phyloP scores from a whole-genome alignment of 2,888 invertebrate species.

The Diaprepes abbreviatus region DNA sequence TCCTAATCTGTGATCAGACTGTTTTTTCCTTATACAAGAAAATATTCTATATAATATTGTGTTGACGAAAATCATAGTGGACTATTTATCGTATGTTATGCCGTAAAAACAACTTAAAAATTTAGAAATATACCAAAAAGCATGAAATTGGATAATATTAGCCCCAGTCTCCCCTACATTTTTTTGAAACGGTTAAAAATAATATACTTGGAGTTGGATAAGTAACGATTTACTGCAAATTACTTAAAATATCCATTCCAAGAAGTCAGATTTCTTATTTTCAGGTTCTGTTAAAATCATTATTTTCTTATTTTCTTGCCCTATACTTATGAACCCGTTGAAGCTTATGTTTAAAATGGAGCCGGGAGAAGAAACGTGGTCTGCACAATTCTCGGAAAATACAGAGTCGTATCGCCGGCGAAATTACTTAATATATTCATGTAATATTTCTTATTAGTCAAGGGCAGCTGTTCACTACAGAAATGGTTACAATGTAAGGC shows the following conservation, averaged over 20 bases:
- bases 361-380: constrained; percentile 32
- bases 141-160: no score
- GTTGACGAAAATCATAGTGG: no score
- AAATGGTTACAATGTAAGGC: constrained; percentile 50
- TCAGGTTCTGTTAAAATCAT: neutral
- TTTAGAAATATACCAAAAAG: no score
- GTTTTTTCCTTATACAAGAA: no score
- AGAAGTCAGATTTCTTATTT: neutral
- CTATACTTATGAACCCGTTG: constrained; percentile 5
- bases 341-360: constrained; percentile 42
- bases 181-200: no score
- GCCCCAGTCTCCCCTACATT: no score
- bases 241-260: neutral
- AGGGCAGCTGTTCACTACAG: constrained; percentile 65
- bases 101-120: no score
- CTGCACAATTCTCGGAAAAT: constrained; percentile 45
- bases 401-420: constrained; percentile 34
- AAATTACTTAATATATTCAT: constrained; percentile 62
- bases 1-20: no score
- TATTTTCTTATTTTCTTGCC: neutral
- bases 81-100: no score
- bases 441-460: constrained; percentile 68
- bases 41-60: no score
- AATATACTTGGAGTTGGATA: no score
- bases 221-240: no score